These are phyloP conservation scores for Lasioglossum figueresi DNA, from an alignment of 2,888 invertebrate species.

Conservation along the genomic window DNA sequence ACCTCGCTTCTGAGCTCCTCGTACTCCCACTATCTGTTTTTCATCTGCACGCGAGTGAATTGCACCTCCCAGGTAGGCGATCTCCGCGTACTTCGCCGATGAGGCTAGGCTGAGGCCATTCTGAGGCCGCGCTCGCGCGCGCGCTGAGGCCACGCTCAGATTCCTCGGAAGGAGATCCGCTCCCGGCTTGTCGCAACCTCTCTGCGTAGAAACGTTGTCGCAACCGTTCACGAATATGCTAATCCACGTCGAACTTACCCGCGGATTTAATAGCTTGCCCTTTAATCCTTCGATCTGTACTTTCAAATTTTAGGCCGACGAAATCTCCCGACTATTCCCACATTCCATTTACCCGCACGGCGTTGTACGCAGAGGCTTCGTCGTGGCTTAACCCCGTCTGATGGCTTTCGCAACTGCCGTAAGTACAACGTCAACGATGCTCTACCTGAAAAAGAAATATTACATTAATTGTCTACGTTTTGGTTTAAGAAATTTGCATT, in stretches of 20 bases:
- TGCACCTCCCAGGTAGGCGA: constrained; percentile 32
- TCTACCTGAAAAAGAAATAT: background rate
- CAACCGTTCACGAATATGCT: constrained; percentile 52
- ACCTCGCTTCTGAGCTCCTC: background rate
- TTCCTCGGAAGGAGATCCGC: constrained; percentile 63
- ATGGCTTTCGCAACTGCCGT: background rate
- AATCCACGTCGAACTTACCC: constrained; percentile 27
- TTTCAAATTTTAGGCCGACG: background rate
- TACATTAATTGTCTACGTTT: too few species aligned
- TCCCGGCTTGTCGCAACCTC: constrained; percentile 48
- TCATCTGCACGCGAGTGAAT: constrained; percentile 40
- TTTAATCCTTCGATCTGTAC: background rate
- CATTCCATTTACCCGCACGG: background rate
- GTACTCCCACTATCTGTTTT: constrained; percentile 35
- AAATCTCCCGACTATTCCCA: background rate
- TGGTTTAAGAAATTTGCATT: too few species aligned
- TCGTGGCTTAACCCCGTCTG: background rate
- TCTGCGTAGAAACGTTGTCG: constrained; percentile 46
- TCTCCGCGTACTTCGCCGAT: constrained; percentile 36
- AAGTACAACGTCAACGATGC: background rate
- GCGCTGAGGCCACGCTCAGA: constrained; percentile 41
- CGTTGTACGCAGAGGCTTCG: background rate
- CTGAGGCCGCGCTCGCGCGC: constrained; percentile 33
- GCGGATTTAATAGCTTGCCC: constrained; percentile 8
- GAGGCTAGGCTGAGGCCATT: constrained; percentile 47